Conservation (phyloP, 2,113 vertebrate species). For the Brachirus orientalis region DNA sequence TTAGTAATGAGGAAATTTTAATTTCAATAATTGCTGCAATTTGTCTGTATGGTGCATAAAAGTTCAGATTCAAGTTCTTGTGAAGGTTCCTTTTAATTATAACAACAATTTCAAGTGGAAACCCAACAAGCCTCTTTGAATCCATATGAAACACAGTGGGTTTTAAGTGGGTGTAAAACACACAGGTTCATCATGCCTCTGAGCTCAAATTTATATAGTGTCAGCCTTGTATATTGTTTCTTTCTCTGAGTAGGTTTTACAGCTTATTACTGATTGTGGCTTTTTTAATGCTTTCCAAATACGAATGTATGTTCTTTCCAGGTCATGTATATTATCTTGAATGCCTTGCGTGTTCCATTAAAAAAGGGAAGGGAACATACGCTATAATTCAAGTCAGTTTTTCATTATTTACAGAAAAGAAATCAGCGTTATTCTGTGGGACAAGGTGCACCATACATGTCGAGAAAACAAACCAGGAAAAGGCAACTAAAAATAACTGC, state of each 20-base stretch:
- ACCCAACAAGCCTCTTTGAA: background rate
- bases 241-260: slow-evolving; percentile 31
- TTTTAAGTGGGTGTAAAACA: slow-evolving; percentile 24
- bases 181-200: slow-evolving; percentile 24
- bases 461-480: slow-evolving; percentile 60
- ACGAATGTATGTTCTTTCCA: slow-evolving; percentile 40
- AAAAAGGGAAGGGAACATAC: slow-evolving; percentile 31
- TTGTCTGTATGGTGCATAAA: slow-evolving; percentile 24
- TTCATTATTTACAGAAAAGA: slow-evolving; percentile 73
- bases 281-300: slow-evolving; percentile 37
- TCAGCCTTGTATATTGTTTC: slow-evolving; percentile 44
- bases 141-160: slow-evolving; percentile 17
- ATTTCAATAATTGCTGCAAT: slow-evolving; percentile 44
- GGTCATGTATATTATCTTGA: slow-evolving; percentile 43
- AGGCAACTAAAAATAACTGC: slow-evolving; percentile 79
- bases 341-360: slow-evolving; percentile 33
- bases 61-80: slow-evolving; percentile 31
- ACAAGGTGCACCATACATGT: slow-evolving; percentile 71
- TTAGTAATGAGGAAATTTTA: slow-evolving; percentile 50
- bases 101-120: slow-evolving; percentile 1
- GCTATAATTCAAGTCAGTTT: slow-evolving; percentile 53
- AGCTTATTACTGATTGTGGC: slow-evolving; percentile 42
- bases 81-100: slow-evolving; percentile 32
- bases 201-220: slow-evolving; percentile 23
- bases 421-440: slow-evolving; percentile 71